phyloP scores from a whole-genome alignment of 2,113 vertebrate species.

The Candoia aspera region DNA sequence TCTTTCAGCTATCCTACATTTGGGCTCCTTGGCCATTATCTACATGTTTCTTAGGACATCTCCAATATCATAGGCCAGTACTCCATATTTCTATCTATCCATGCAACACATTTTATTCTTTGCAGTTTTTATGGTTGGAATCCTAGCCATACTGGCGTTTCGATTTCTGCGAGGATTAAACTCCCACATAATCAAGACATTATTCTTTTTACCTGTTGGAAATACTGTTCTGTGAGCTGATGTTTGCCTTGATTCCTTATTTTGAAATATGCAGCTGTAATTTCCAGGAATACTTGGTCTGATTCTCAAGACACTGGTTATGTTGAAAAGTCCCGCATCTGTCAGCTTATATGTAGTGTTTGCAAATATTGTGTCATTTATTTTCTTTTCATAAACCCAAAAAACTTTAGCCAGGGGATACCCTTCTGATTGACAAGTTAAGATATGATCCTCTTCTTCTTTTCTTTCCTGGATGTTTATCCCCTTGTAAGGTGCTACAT shows the following conservation, averaged over 20 bases:
- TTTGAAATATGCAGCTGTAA: constrained; percentile 80
- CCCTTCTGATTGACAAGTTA: constrained; percentile 81
- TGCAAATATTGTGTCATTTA: constrained; percentile 52
- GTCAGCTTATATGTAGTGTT: constrained; percentile 67
- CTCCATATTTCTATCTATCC: not conserved
- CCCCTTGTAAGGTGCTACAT: constrained; percentile 68
- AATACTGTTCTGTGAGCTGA: constrained; percentile 50
- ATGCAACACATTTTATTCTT: not conserved
- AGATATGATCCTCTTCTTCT: constrained; percentile 59
- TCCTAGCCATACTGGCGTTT: not conserved
- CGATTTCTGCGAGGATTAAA: not conserved
- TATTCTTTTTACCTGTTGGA: constrained; percentile 47
- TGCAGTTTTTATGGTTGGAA: not conserved
- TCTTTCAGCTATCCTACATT: not conserved
- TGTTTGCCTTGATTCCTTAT: constrained; percentile 54
- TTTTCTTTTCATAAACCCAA: constrained; percentile 71
- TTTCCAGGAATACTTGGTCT: constrained; percentile 66
- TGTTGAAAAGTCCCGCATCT: constrained; percentile 73
- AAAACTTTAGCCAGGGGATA: constrained; percentile 76
- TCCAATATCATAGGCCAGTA: too few relatives aligned
- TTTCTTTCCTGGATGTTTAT: constrained; percentile 57
- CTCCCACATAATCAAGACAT: not conserved
- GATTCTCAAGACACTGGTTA: constrained; percentile 77
- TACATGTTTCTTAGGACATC: not conserved
- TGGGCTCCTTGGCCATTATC: not conserved